These are phyloP conservation scores for Acanthochromis polyacanthus DNA, from an alignment of 2,113 vertebrate genomes.

Conservation along the genomic window DNA sequence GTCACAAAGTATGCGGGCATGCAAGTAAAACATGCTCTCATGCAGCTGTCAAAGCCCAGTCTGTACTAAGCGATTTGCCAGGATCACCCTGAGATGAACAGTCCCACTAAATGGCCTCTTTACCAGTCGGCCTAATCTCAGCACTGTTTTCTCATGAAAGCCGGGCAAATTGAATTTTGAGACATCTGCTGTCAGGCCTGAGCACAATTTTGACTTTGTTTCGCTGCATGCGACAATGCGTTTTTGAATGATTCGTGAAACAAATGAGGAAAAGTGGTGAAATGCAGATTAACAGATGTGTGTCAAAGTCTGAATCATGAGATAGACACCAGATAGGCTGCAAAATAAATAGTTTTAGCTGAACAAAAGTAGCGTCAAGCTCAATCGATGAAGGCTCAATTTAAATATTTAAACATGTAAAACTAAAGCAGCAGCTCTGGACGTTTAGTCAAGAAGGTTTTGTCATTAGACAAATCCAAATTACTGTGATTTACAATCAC, in stretches of 20 bases:
- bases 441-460: conserved; percentile 17
- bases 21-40: neutral
- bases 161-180: conserved; percentile 60
- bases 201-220: conserved; percentile 45
- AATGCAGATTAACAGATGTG: conserved; percentile 45
- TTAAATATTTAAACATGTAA: conserved; percentile 20
- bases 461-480: conserved; percentile 33
- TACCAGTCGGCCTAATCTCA: conserved; percentile 59
- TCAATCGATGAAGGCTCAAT: conserved; percentile 24
- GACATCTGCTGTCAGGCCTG: conserved; percentile 43
- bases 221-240: conserved; percentile 42
- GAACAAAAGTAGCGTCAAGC: conserved; percentile 40
- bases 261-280: conserved; percentile 30
- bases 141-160: conserved; percentile 59
- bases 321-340: conserved; percentile 45
- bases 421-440: conserved; percentile 39
- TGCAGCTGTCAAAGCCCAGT: conserved; percentile 30
- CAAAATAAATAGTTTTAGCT: conserved; percentile 36
- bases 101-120: conserved; percentile 63
- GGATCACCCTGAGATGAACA: conserved; percentile 53
- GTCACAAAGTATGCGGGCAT: conserved; percentile 3
- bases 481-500: conserved; percentile 51
- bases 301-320: conserved; percentile 45
- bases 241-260: conserved; percentile 47
- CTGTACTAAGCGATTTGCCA: conserved; percentile 45